Conservation (phyloP, 2,888 invertebrate genomes). For the Lordiphosa andalusiaca region DNA sequence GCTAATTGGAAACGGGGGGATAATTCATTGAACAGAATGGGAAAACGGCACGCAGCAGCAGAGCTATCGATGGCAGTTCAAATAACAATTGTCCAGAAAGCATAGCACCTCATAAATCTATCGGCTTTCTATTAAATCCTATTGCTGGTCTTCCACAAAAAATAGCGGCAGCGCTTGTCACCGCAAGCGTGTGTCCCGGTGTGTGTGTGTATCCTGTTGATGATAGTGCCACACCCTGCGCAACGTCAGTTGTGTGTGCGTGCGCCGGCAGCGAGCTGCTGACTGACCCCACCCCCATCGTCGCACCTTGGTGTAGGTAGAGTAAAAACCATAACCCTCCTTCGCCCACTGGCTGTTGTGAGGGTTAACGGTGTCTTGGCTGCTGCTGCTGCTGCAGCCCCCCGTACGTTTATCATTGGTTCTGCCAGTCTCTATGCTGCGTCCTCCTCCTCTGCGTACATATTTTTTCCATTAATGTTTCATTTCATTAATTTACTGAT, state of each 20-base stretch:
- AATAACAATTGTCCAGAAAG: slow-evolving; percentile 18
- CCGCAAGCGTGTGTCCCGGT: neutral
- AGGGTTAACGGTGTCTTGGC: no score
- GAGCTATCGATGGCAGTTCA: neutral
- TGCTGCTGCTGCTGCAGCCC: no score
- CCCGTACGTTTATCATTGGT: neutral
- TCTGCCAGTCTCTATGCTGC: neutral
- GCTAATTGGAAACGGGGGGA: slow-evolving; percentile 18
- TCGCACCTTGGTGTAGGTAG: slow-evolving; percentile 27
- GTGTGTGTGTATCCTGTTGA: slow-evolving; percentile 25
- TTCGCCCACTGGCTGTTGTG: neutral
- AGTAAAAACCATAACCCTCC: slow-evolving; percentile 1
- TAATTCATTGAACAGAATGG: neutral
- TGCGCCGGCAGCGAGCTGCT: slow-evolving; percentile 25
- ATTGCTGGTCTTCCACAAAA: neutral
- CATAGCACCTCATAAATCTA: no score
- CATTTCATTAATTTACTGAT: slow-evolving; percentile 31
- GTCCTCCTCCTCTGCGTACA: neutral
- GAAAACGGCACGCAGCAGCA: neutral
- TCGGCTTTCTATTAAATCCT: no score
- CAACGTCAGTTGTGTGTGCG: slow-evolving; percentile 34
- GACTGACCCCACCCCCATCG: slow-evolving; percentile 9
- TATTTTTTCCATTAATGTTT: slow-evolving; percentile 15
- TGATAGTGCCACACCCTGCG: slow-evolving; percentile 56
- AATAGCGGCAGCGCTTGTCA: neutral